phyloP scores from a whole-genome alignment of 2,797 vertebrate species.

The Danio albolineatus region DNA sequence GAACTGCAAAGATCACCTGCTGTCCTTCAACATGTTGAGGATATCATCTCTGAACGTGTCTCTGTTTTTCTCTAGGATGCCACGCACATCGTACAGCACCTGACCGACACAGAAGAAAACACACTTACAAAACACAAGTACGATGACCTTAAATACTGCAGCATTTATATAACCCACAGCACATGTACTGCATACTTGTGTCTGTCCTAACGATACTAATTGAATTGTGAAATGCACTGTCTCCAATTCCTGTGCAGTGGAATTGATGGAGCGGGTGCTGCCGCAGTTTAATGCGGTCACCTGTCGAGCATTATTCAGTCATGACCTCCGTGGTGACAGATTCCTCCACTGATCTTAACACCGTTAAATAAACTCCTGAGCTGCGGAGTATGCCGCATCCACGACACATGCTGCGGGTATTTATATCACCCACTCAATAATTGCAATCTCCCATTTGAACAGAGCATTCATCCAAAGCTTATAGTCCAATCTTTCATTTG shows the following conservation, averaged over 20 bases:
- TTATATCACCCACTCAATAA: conserved; percentile 63
- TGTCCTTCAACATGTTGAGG: conserved; percentile 90
- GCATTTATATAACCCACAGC: neutral
- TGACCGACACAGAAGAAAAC: conserved; percentile 63
- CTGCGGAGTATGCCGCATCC: conserved; percentile 45
- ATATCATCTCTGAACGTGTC: conserved; percentile 95
- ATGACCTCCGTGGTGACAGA: conserved; percentile 42
- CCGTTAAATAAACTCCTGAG: conserved; percentile 37
- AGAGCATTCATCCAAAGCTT: conserved; percentile 26
- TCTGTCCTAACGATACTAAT: conserved; percentile 11
- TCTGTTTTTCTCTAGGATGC: conserved; percentile 93
- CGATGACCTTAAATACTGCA: conserved; percentile 4
- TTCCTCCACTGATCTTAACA: conserved; percentile 57
- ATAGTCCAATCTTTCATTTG: conserved; percentile 51
- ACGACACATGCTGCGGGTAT: conserved; percentile 63
- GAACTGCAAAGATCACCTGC: conserved; percentile 77
- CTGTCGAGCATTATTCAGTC: conserved; percentile 64
- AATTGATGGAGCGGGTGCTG: conserved; percentile 11
- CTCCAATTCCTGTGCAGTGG: conserved; percentile 1
- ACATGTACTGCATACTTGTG: neutral
- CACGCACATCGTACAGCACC: conserved; percentile 89
- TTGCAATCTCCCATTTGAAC: conserved; percentile 59
- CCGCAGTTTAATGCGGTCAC: conserved; percentile 61
- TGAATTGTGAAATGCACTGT: neutral
- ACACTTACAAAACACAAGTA: conserved; percentile 25